Base-by-base conservation (phyloP, 2,113 vertebrate species). In the Podocnemis expansa region DNA sequence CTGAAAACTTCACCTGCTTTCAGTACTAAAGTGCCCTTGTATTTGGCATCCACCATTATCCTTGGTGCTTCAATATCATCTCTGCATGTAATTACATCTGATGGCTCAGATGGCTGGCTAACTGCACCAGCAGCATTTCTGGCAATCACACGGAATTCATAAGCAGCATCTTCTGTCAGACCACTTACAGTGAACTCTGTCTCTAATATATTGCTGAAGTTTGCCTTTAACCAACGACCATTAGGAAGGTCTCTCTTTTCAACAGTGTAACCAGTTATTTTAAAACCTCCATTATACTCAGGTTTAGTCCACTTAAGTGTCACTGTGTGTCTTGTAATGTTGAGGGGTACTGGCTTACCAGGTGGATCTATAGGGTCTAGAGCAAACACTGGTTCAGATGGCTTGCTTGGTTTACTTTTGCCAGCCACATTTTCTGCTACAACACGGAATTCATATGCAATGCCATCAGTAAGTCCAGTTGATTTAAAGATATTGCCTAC, bases 211-310 rank as follows among this genome's bases (percentile, higher is more conserved):
- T 99, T 99, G 94, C 99, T 99, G 95, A 99, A 99, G 97, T 99
- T 99, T 90, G 99, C 99, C 96, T 99, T 99, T 29, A 98, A 98
- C 99, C 99, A 99, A 63, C 99, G 99, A 56, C 99, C 99, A 91
- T 98, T 96, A 87, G 99, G 99, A 93, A 99, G 97, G 94, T 99
- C 99, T 98, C 97, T 99, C 97, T 99, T 99, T 97, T 99, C 99
- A 93, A 99, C 98, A 4, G 98, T 98, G 70, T 99, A 99, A 89
- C 99, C 99, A 86, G 99, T 99, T 95, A 99, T 99, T 97, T 99
- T 99, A 97, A 99, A 99, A 54, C 99, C 99, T 95, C 99, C 99
- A 86, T 99, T 99, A 91, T 99, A 99, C 95, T 99, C 99, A 91
- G 99, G 99, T 95, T 99, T 99, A 91, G 98, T 98, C 99, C 99